Percentiles rank a stretch among this genome's conserved stretches.
Evolutionary conservation across 2,888 invertebrate species (phyloP).

Genomic region (Proisotoma minuta): DNA sequence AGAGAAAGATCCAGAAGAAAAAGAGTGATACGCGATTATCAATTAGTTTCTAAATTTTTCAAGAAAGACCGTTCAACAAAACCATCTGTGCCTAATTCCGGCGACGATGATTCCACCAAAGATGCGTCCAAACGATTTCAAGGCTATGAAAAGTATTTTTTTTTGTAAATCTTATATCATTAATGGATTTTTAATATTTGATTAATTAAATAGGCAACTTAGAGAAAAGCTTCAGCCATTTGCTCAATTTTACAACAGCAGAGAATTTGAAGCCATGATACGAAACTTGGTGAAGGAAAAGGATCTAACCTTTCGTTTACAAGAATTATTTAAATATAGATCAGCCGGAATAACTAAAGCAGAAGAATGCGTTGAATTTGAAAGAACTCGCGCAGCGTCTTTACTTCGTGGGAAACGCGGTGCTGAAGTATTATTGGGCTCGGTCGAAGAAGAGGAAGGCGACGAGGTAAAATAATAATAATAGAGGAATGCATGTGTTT

Average conservation of each 20-base stretch:
- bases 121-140: slow-evolving; percentile 32
- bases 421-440: slow-evolving; percentile 22
- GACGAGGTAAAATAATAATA: slow-evolving; percentile 6
- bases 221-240: slow-evolving; percentile 78
- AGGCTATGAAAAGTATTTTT: slow-evolving; percentile 46
- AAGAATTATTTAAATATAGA: slow-evolving; percentile 77
- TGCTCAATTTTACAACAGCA: slow-evolving; percentile 80
- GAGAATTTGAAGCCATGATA: slow-evolving; percentile 75
- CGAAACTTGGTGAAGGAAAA: slow-evolving; percentile 76
- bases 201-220: slow-evolving; percentile 59
- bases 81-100: slow-evolving; percentile 10
- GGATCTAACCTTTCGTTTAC: slow-evolving; percentile 74
- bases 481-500: no score
- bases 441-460: slow-evolving; percentile 11
- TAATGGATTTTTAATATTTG: background rate
- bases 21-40: slow-evolving; percentile 83
- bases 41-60: slow-evolving; percentile 80
- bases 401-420: slow-evolving; percentile 14
- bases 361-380: slow-evolving; percentile 43
- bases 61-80: slow-evolving; percentile 42
- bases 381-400: slow-evolving; percentile 27
- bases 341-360: slow-evolving; percentile 73
- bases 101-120: background rate
- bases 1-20: slow-evolving; percentile 83
- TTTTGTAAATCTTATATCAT: no score